phyloP scores from a whole-genome alignment of 1,140 invertebrate genomes.

The Nymphalis io region DNA sequence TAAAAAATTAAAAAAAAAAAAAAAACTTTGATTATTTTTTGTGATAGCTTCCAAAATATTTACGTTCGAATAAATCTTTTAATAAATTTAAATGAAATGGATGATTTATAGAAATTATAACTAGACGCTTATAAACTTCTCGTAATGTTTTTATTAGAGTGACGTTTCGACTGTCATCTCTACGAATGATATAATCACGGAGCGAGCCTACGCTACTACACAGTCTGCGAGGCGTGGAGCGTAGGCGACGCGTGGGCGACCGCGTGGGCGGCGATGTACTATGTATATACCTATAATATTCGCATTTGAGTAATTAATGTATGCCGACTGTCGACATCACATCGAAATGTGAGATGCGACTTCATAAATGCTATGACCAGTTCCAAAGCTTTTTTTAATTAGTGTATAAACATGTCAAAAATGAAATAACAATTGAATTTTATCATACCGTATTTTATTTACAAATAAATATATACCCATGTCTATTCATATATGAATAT shows the following conservation, averaged over 20 bases:
- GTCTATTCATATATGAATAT: too few species aligned
- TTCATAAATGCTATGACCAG: neutral
- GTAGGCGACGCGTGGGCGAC: conserved; percentile 47
- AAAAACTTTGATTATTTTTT: neutral
- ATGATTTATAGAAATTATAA: neutral
- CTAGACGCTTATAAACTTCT: neutral
- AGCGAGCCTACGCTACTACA: conserved; percentile 55
- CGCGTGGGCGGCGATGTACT: conserved; percentile 45
- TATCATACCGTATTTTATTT: too few species aligned
- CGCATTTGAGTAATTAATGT: conserved; percentile 59
- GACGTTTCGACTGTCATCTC: conserved; percentile 16
- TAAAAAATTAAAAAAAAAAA: too few species aligned
- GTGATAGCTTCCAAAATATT: neutral
- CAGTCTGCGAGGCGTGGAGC: conserved; percentile 31
- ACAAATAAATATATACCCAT: neutral
- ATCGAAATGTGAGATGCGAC: conserved; percentile 2
- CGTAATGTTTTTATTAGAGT: conserved; percentile 6
- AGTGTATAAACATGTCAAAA: neutral
- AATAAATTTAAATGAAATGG: neutral
- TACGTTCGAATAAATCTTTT: neutral
- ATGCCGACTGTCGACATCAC: conserved; percentile 15
- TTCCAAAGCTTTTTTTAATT: conserved; percentile 3
- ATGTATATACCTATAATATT: conserved; percentile 32
- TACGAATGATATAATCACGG: conserved; percentile 17
- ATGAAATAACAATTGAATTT: neutral